Base-by-base conservation (phyloP, 2,888 invertebrate species). In the Diogma glabrata region DNA sequence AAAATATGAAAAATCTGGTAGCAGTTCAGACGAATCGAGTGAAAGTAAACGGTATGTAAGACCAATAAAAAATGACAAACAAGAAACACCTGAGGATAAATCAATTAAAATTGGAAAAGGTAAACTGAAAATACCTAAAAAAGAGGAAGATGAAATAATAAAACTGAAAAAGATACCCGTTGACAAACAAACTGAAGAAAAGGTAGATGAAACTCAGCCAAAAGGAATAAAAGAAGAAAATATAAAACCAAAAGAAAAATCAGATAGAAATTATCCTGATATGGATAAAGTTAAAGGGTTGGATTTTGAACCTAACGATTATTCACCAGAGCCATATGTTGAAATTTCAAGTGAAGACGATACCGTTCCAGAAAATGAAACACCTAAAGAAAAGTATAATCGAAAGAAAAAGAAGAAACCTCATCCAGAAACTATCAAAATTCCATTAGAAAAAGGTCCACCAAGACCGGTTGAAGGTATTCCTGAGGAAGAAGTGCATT, bases 161-260 rank as follows among this genome's bases (percentile, higher is more conserved):
- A 70, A 67, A 26, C 63, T 78, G 12, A 78, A 75, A 60, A 77
- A 76, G 60, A 66, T 72, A 50, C 74, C 75, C 2, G 60, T 67
- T 49, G 74, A 74, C 55, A n/a, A n/a, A n/a, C 55, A 60, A 16
- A 58, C 62, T 20, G 63, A 63, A 52, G 68, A 66, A 48, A n/a
- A n/a, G n/a, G n/a, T n/a, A n/a, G n/a, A n/a, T n/a, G 61, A 65
- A n/a, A 19, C 7, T n/a, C 30, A 48, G 19, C n/a, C n/a, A n/a
- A n/a, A n/a, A n/a, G n/a, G n/a, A n/a, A n/a, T n/a, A n/a, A n/a
- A n/a, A n/a, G 66, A 65, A 58, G 58, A 61, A 3, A 64, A 69
- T 53, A n/a, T n/a, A n/a, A n/a, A n/a, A n/a, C 55, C 64, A 5
- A 67, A 71, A 50, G 66, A 71, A 54, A 67, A 68, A 54, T 60